These are phyloP conservation scores for Erynnis tages DNA, from an alignment of 2,888 invertebrate genomes.

Conservation along the genomic window DNA sequence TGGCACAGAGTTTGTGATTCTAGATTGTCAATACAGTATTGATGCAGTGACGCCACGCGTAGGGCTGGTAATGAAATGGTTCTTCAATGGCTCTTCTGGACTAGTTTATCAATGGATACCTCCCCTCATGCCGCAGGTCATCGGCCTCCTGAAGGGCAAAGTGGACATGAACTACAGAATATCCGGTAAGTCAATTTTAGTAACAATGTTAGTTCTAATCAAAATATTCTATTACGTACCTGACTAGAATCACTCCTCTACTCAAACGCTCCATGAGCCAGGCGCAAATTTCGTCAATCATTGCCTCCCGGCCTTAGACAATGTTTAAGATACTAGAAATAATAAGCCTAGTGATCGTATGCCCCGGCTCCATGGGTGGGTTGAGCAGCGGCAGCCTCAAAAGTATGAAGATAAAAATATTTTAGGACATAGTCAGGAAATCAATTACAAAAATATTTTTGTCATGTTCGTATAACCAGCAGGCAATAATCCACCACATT, in stretches of 20 bases:
- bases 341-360: too few relatives aligned
- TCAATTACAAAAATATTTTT: too few relatives aligned
- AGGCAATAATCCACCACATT: too few relatives aligned
- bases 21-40: constrained; percentile 61
- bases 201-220: constrained; percentile 17
- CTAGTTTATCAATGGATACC: constrained; percentile 78
- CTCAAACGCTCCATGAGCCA: too few relatives aligned
- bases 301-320: too few relatives aligned
- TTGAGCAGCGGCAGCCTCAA: too few relatives aligned
- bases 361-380: too few relatives aligned
- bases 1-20: constrained; percentile 57
- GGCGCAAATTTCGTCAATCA: too few relatives aligned
- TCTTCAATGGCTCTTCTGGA: constrained; percentile 70
- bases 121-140: constrained; percentile 66
- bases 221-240: constrained; percentile 27
- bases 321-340: too few relatives aligned
- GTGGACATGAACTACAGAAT: constrained; percentile 67
- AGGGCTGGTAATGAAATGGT: constrained; percentile 75
- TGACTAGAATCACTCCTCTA: constrained; percentile 19
- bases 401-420: too few relatives aligned
- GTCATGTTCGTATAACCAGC: too few relatives aligned
- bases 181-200: constrained; percentile 54
- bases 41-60: constrained; percentile 43
- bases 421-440: too few relatives aligned
- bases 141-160: constrained; percentile 72